Base-by-base conservation (phyloP, 2,888 invertebrate genomes). In the Melanargia galathea region DNA sequence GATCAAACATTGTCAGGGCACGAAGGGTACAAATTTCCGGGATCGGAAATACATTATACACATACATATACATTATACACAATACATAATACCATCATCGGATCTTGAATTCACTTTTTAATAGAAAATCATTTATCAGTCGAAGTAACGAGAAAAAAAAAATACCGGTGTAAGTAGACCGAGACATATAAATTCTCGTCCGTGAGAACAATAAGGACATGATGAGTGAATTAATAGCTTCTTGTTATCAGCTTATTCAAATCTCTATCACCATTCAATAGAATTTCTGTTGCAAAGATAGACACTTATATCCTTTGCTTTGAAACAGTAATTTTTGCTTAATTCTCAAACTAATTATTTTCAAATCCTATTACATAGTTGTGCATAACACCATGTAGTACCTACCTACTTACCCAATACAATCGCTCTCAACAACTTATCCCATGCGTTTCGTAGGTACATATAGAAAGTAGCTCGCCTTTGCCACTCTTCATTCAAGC, bases 381-480 rank as follows among this genome's bases (percentile, higher is more conserved):
- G 16, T 60, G 46, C 58, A 18, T 57, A 66, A 58, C 40, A 30
- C 18, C 22, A 51, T 24, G 26, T 22, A n/a, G n/a, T n/a, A n/a
- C n/a, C n/a, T n/a, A 43, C 11, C 46, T 2, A 20, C 5, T 13
- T 13, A 38, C 30, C 46, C 16, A 59, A 60, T 57, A 43, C 60
- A 56, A 52, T 40, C 30, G 38, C 48, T 30, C 45, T 18, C 35
- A 33, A 58, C 48, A 30, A 56, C 48, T 33, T 35, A 33, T 40
- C 48, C 40, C 51, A 63, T 56, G 51, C 43, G 55, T 63, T 38
- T 64, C 24, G 51, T 60, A n/a, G n/a, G 30, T 8, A 48, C 63
- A 62, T 22, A 64, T 90, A 90, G 90, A 90, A 90, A 90, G 90
- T 89, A 87, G 88, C 85, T 84, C 85, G 84, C 87, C 86, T 87